phyloP scores from a whole-genome alignment of 2,113 vertebrate species.

The Actinemys pallida region DNA sequence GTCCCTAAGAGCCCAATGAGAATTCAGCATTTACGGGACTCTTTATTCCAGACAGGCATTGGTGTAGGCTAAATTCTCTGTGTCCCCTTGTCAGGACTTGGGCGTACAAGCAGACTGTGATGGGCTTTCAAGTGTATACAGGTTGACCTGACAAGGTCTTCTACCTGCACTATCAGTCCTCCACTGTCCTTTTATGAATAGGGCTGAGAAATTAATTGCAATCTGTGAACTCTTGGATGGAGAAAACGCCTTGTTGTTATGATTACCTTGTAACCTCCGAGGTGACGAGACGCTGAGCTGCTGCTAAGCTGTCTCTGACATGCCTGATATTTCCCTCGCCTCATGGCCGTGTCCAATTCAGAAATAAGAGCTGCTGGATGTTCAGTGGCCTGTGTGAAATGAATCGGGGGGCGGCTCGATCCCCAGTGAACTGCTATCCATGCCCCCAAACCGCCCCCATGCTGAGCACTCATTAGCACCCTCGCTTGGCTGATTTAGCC shows the following conservation, averaged over 20 bases:
- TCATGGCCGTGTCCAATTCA: not conserved
- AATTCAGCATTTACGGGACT: not conserved
- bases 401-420: accelerated
- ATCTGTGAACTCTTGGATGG: not conserved
- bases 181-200: not conserved
- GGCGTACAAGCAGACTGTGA: accelerated
- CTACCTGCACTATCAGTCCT: not conserved
- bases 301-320: not conserved
- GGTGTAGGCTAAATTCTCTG: too few species aligned
- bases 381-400: not conserved
- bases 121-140: not conserved
- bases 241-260: not conserved
- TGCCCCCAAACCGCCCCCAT: not conserved
- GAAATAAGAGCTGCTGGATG: not conserved
- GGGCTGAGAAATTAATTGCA: not conserved
- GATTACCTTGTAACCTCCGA: not conserved
- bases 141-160: accelerated
- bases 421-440: not conserved
- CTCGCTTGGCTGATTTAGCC: not conserved
- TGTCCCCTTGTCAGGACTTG: not conserved
- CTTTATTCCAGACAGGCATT: not conserved
- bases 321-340: not conserved
- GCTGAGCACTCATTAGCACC: accelerated
- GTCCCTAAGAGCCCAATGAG: not conserved
- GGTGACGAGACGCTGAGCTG: not conserved